Base-by-base conservation (phyloP, 2,797 vertebrate species). In the Lutjanus argentimaculatus region DNA sequence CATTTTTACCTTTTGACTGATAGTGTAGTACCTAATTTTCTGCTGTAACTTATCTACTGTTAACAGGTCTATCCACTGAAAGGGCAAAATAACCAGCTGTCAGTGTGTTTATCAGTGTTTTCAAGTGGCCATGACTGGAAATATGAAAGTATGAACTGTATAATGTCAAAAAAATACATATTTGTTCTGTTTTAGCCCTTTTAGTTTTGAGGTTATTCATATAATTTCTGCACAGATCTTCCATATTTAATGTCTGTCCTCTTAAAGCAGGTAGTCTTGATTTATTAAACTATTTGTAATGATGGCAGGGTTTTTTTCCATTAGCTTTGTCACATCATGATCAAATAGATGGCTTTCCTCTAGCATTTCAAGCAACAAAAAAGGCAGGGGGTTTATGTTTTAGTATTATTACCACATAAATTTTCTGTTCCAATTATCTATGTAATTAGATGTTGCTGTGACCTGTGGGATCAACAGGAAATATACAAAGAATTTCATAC, bases 1-100 rank as follows among this genome's bases (percentile, higher is more conserved):
- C 82, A 75, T 79, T 75, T 78, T 77, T 46, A 1, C 25, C 16
- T 22, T 79, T 69, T 67, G 42, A 55, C 67, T 59, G 58, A 72
- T 56, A 42, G 57, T 49, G n/a, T 59, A 17, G 19, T 64, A 21
- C 46, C 51, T 74, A 6, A 46, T 83, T 75, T 55, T 67, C 42
- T 49, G 72, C 53, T 57, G 71, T 64, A 62, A 69, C 52, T 19
- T 43, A 8, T 2, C 66, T 69, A 62, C 17, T 36, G 52, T 80
- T 46, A 58, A 16, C 15, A 55, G 16, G 22, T 52, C 36, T 51
- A 72, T 66, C 8, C 15, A 57, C 78, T 76, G 61, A 56, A 53
- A 49, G 56, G 36, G 25, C 68, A 3, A 80, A 71, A 77, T 63
- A 52, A 71, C 2, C 43, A 57, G 11, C 30, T 49, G 21, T 75